phyloP scores from a whole-genome alignment of 2,113 vertebrate species.

The Mixornis gularis region DNA sequence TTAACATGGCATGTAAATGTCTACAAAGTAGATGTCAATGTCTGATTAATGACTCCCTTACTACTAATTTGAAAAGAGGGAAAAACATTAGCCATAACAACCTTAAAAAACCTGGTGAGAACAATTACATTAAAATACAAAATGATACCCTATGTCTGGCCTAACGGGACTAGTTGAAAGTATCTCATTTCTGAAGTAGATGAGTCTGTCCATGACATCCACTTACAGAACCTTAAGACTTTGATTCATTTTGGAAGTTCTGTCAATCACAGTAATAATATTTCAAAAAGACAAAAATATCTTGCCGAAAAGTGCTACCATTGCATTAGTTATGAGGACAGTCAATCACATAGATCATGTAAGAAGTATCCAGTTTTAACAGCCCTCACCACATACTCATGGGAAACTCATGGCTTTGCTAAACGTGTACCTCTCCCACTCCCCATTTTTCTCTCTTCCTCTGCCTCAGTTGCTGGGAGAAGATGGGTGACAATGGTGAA shows the following conservation, averaged over 20 bases:
- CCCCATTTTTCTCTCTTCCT: background rate
- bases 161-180: background rate
- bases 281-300: background rate
- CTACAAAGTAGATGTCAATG: background rate
- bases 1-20: background rate
- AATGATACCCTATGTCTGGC: background rate
- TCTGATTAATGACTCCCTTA: background rate
- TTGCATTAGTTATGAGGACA: background rate
- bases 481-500: background rate
- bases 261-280: background rate
- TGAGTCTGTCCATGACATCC: background rate
- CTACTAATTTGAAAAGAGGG: background rate
- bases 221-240: background rate
- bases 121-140: background rate
- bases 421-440: accelerated
- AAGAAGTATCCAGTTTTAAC: background rate
- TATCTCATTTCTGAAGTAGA: background rate
- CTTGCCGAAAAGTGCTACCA: background rate
- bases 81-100: background rate
- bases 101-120: background rate
- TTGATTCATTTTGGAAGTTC: background rate
- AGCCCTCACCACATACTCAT: background rate
- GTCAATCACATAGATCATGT: background rate
- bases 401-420: background rate
- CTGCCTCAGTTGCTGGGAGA: background rate